Evolutionary conservation across 2,113 vertebrate species (phyloP).

Genomic region (Nothoprocta perdicaria): DNA sequence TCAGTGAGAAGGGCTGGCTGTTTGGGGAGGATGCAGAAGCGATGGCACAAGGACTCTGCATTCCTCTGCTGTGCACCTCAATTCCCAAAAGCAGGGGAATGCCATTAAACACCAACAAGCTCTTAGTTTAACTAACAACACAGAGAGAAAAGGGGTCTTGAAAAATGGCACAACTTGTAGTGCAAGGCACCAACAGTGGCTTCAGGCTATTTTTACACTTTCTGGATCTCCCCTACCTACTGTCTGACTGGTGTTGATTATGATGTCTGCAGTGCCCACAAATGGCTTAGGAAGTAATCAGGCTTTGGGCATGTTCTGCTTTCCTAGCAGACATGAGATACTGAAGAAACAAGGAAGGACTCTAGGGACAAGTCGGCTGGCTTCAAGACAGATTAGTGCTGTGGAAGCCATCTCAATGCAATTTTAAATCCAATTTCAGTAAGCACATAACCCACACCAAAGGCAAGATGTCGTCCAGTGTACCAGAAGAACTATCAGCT

Average conservation of each 20-base stretch:
- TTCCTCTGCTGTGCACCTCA: background rate
- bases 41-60: background rate
- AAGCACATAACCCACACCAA: background rate
- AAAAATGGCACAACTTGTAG: background rate
- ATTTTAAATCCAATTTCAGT: background rate
- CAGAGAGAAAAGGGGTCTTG: background rate
- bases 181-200: background rate
- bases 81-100: background rate
- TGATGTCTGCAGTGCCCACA: background rate
- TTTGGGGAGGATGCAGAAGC: background rate
- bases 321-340: background rate
- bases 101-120: background rate
- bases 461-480: background rate
- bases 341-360: background rate
- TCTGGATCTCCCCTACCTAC: slow-evolving; percentile 28
- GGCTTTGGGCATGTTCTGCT: slow-evolving; percentile 3
- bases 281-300: background rate
- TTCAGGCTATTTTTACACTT: background rate
- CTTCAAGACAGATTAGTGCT: background rate
- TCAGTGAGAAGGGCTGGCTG: background rate
- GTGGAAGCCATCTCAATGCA: background rate
- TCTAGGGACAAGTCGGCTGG: background rate
- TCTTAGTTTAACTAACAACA: background rate
- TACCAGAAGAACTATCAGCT: background rate
- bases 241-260: slow-evolving; percentile 20